Conservation (phyloP, 2,113 vertebrate genomes). For the Pomatostomus ruficeps region DNA sequence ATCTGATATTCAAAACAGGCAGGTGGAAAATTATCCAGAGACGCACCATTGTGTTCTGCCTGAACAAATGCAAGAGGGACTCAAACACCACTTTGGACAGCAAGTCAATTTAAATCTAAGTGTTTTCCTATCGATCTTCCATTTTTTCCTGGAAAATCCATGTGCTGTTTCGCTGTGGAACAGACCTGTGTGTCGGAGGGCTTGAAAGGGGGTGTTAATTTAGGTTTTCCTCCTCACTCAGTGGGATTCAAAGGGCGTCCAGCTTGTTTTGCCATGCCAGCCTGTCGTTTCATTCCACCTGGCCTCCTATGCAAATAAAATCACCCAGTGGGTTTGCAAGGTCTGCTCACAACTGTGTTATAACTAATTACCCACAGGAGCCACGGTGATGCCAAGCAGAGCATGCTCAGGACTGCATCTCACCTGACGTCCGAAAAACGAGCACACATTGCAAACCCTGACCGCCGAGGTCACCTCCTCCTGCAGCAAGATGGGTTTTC, state of each 20-base stretch:
- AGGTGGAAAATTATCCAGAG: slow-evolving; percentile 52
- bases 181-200: background rate
- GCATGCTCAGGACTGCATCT: background rate
- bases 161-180: background rate
- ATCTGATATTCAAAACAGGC: slow-evolving; percentile 51
- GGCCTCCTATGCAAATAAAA: slow-evolving; percentile 3
- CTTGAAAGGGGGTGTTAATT: background rate
- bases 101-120: background rate
- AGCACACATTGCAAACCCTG: background rate
- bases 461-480: slow-evolving; percentile 9
- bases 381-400: slow-evolving; percentile 1
- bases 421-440: slow-evolving; percentile 31
- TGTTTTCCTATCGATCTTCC: background rate
- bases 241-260: background rate
- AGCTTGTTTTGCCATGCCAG: background rate
- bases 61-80: slow-evolving; percentile 10
- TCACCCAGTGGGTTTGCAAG: background rate
- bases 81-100: slow-evolving; percentile 7
- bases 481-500: background rate
- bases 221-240: background rate
- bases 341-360: background rate
- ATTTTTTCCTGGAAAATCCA: background rate
- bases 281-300: background rate
- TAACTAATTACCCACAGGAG: slow-evolving; percentile 34
- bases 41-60: background rate